These are phyloP conservation scores for Alethe castanea DNA, from an alignment of 2,113 vertebrate species.

Conservation along the genomic window DNA sequence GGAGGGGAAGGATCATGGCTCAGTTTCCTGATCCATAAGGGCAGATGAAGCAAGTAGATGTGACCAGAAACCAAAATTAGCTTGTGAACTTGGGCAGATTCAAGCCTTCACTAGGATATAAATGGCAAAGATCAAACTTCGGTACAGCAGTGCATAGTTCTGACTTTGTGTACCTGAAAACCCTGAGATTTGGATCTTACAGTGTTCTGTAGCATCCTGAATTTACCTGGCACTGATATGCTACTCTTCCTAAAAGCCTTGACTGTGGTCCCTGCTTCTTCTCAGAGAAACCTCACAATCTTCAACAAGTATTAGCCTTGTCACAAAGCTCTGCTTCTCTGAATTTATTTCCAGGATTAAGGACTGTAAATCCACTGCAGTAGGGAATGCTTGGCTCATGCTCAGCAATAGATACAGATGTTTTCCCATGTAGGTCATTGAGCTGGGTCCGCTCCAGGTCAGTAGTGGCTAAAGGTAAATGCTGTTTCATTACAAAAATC, in stretches of 20 bases:
- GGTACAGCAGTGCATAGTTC: background rate
- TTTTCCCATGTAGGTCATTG: background rate
- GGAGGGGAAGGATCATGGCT: background rate
- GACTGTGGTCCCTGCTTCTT: background rate
- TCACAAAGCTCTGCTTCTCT: background rate
- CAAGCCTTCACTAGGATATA: background rate
- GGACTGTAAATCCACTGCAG: background rate
- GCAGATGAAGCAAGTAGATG: background rate
- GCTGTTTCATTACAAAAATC: background rate
- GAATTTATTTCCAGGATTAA: conserved; percentile 30
- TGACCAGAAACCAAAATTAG: background rate
- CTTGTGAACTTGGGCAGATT: background rate
- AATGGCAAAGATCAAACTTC: background rate
- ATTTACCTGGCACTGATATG: background rate
- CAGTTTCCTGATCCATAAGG: background rate
- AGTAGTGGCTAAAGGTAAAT: background rate
- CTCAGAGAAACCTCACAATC: background rate
- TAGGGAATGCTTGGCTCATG: background rate
- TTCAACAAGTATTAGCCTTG: background rate
- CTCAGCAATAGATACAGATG: background rate
- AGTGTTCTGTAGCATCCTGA: background rate
- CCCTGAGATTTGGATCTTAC: background rate
- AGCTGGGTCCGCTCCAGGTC: background rate
- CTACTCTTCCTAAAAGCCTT: background rate
- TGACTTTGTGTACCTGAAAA: background rate